Base-by-base conservation (phyloP, 1,140 invertebrate genomes). In the Oedothorax gibbosus region DNA sequence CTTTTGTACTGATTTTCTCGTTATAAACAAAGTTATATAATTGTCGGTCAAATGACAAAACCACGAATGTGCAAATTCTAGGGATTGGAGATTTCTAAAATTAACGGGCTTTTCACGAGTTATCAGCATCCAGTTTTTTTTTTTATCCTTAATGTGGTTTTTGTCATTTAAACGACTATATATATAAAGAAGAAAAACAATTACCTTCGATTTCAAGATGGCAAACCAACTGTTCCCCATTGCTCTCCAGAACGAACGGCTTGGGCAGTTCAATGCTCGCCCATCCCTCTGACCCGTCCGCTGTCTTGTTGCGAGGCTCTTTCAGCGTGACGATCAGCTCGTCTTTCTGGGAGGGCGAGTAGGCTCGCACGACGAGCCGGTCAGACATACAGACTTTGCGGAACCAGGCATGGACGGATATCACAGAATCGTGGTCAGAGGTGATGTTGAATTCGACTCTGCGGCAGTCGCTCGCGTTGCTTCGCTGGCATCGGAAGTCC, bases 171-270 rank as follows among this genome's bases (percentile, higher is more conserved):
- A n/a, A n/a, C n/a, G n/a, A n/a, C n/a, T n/a, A n/a, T n/a, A n/a
- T n/a, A n/a, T n/a, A n/a, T n/a, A n/a, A n/a, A n/a, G n/a, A n/a
- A n/a, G n/a, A n/a, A 35, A 35, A 35, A 35, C 35, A 66, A 9
- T 64, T 56, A 79, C 76, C 76, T 79, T 79, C 62, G 21, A 68
- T 66, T 54, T 79, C 76, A 9, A 66, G 11, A 12, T 50, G 50
- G 50, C 76, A 79, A 8, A 15, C 11, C 7, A 56, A 10, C 20
- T 21, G 9, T 8, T 49, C 49, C 11, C 68, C 18, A 54, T 56
- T 18, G 9, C 10, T 11, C 35, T 79, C 35, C 15, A 79, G 10
- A 14, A 50, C 50, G 5, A 68, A 20, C 4, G 14, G 54, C 50
- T 18, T 66, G 2, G 76, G 76, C 2, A 79, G 7, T 66, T 79